Evolutionary conservation across 1,140 invertebrate species (phyloP), one percentile per base, ranked within the genome.

Genomic region (Meloidogyne floridensis): DNA sequence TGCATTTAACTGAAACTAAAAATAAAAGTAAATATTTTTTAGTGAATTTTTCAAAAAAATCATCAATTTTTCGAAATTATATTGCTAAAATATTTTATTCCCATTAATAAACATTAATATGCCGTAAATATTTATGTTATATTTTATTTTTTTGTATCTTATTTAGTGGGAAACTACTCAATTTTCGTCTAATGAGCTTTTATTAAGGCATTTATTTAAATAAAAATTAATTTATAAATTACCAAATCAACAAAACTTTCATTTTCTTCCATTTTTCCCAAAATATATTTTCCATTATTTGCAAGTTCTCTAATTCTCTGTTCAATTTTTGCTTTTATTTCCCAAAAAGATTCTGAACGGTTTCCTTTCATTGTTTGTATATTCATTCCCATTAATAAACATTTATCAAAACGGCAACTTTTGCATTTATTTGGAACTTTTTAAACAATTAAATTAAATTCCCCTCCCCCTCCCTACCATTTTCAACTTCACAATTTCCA

Each of bases 351-450:
- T 74, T 74, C 1, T 74, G 47, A 6, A 0, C 7, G 47, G 4
- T 47, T 74, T 15, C 15, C 18, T 15, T 18, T n/a, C 15, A 74
- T 15, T 15, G 13, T 53, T 15, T 53, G 72, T 53, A 53, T 5
- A 74, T 74, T 74, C 72, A 74, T 74, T 74, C 72, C 72, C 42
- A 74, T 53, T 74, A 5, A n/a, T 47, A 74, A 13, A 53, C 72
- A 74, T 53, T 13, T 15, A 15, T 15, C 53, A 43, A 74, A n/a
- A 7, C 72, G 72, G 8, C 72, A 74, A 47, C 72, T 43, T 20
- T 74, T 74, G 20, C 72, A 74, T 18, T 74, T 74, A 72, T 47
- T 6, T 47, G 47, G 8, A 32, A 10, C 70, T 42, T 72, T 20
- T 72, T 32, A 10, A 8, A 9, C 2, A 10, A 32, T 74, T 74